A percentile compares a stretch with the other conserved stretches of the same genome.
Conservation (phyloP, 2,888 invertebrate genomes). For the Tribolium freemani region DNA sequence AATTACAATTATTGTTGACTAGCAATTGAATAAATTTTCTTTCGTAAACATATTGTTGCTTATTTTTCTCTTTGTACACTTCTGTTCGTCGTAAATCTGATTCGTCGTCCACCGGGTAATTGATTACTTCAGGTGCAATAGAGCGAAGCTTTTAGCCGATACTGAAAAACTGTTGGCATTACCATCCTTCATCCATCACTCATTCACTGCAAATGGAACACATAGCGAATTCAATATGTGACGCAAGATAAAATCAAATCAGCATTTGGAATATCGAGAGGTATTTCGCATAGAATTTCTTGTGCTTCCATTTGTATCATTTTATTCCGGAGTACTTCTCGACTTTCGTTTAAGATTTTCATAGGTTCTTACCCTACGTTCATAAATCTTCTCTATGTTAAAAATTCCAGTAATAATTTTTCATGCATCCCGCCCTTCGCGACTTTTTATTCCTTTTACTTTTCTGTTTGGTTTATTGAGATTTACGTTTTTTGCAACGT, state of each 20-base stretch:
- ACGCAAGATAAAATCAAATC: slow-evolving; percentile 55
- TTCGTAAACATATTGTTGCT: no score
- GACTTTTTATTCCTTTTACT: slow-evolving; percentile 20
- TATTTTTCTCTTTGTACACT: no score
- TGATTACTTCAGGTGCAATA: slow-evolving; percentile 6
- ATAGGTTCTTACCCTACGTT: slow-evolving; percentile 41
- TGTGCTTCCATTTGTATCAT: slow-evolving; percentile 52
- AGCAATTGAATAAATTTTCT: no score
- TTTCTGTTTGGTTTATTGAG: slow-evolving; percentile 18
- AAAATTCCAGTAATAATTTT: slow-evolving; percentile 57
- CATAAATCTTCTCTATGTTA: slow-evolving; percentile 54
- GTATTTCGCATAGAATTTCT: slow-evolving; percentile 51
- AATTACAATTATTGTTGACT: no score
- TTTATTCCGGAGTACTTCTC: slow-evolving; percentile 52
- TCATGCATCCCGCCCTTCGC: slow-evolving; percentile 49
- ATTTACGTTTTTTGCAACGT: slow-evolving; percentile 7
- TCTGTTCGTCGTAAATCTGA: background rate
- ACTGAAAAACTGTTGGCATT: slow-evolving; percentile 28
- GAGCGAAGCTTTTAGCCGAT: slow-evolving; percentile 3
- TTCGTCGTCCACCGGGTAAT: background rate
- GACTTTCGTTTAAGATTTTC: slow-evolving; percentile 51
- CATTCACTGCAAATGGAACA: slow-evolving; percentile 46
- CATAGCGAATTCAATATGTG: slow-evolving; percentile 49
- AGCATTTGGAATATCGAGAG: slow-evolving; percentile 51
- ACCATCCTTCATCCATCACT: slow-evolving; percentile 42